Conservation (phyloP, 2,888 invertebrate species). For the Tiphia femorata region DNA sequence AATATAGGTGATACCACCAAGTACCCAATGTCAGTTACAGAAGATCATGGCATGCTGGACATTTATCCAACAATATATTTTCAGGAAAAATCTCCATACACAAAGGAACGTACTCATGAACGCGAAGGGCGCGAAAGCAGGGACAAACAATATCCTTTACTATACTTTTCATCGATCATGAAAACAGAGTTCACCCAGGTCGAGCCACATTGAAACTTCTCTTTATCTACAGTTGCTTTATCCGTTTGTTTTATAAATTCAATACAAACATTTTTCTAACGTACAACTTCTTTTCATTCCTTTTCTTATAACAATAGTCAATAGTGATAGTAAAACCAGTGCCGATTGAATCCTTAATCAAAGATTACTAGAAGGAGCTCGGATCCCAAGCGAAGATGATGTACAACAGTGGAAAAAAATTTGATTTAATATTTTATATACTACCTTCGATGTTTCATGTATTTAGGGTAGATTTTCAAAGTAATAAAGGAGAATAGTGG, state of each 20-base stretch:
- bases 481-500: slow-evolving; percentile 58
- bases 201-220: no score
- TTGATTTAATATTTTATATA: slow-evolving; percentile 67
- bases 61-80: slow-evolving; percentile 54
- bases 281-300: no score
- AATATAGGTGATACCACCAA: slow-evolving; percentile 57
- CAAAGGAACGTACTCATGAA: slow-evolving; percentile 78
- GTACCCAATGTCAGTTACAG: slow-evolving; percentile 45
- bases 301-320: no score
- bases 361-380: slow-evolving; percentile 64
- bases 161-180: not conserved
- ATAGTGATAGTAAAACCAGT: no score
- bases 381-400: slow-evolving; percentile 68
- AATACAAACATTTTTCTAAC: no score
- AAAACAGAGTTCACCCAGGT: no score
- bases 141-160: slow-evolving; percentile 89
- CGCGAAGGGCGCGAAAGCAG: slow-evolving; percentile 81
- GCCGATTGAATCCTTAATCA: slow-evolving; percentile 55
- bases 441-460: slow-evolving; percentile 68
- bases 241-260: no score
- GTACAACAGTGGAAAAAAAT: slow-evolving; percentile 56
- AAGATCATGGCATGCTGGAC: slow-evolving; percentile 27
- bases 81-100: slow-evolving; percentile 86
- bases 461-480: slow-evolving; percentile 63
- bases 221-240: no score